phyloP scores from a whole-genome alignment of 2,888 invertebrate species.

The Dryobotodes eremita region DNA sequence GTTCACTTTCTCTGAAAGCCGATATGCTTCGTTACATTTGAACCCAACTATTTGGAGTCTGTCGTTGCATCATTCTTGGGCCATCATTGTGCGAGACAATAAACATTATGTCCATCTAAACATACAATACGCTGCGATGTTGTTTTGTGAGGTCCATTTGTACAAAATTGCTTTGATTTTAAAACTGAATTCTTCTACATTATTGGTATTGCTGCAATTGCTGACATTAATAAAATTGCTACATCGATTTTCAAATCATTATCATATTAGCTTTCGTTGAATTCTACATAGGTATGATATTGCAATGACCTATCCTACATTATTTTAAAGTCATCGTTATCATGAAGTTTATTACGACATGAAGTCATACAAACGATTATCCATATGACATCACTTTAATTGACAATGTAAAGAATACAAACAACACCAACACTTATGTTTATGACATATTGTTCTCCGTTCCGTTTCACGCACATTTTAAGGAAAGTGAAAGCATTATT shows the following conservation, averaged over 20 bases:
- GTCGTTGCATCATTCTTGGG: conserved; percentile 68
- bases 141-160: not conserved
- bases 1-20: conserved; percentile 65
- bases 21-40: conserved; percentile 71
- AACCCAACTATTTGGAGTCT: conserved; percentile 64
- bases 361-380: conserved; percentile 18
- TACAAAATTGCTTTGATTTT: not conserved
- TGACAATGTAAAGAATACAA: conserved; percentile 30
- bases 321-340: not conserved
- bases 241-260: not conserved
- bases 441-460: conserved; percentile 59
- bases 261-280: not conserved
- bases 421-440: conserved; percentile 42
- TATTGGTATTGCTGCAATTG: not conserved
- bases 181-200: not conserved
- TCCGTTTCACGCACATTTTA: conserved; percentile 63
- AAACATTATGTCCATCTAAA: conserved; percentile 26
- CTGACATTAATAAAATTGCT: not conserved
- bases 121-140: not conserved
- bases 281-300: not conserved
- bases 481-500: conserved; percentile 69
- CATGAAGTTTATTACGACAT: not conserved
- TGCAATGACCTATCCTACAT: not conserved
- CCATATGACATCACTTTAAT: conserved; percentile 27
- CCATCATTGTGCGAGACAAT: conserved; percentile 39